A percentile compares a stretch with the other conserved stretches of the same genome.
Conservation (phyloP, 2,797 vertebrate species). For the Oreonectes daqikongensis region DNA sequence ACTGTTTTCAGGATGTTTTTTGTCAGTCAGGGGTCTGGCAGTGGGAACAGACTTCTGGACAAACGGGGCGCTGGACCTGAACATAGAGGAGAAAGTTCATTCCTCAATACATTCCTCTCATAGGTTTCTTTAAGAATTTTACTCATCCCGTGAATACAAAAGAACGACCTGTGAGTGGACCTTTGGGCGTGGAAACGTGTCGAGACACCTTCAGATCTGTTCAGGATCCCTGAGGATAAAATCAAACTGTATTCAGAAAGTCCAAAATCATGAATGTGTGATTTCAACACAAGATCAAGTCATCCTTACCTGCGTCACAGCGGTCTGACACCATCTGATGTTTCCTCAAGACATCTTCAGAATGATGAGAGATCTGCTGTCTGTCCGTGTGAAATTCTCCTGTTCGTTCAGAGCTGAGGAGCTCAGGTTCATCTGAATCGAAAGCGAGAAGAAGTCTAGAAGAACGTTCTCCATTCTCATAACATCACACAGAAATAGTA, state of each 20-base stretch:
- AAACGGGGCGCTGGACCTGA: conserved; percentile 59
- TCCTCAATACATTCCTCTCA: not conserved
- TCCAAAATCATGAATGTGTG: not conserved
- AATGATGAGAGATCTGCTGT: conserved; percentile 66
- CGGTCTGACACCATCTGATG: conserved; percentile 6
- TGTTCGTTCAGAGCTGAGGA: conserved; percentile 80
- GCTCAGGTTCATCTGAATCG: conserved; percentile 83
- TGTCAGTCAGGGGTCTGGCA: conserved; percentile 60
- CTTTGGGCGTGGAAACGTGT: conserved; percentile 82
- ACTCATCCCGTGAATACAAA: conserved; percentile 58
- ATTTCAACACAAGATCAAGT: not conserved
- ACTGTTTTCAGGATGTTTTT: not conserved
- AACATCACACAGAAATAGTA: too few species aligned
- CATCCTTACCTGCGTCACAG: not conserved
- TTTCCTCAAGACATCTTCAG: conserved; percentile 79
- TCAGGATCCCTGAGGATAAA: conserved; percentile 7
- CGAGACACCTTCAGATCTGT: conserved; percentile 72
- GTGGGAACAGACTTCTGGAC: too few species aligned
- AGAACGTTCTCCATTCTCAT: too few species aligned
- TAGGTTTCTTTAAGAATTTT: not conserved
- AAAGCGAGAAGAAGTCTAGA: not conserved
- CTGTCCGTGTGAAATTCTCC: conserved; percentile 73
- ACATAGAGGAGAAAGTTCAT: too few species aligned
- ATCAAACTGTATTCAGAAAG: not conserved
- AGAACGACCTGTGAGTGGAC: conserved; percentile 79